These are phyloP conservation scores for Macrosteles quadrilineatus DNA, from an alignment of 1,140 invertebrate species.

Conservation along the genomic window DNA sequence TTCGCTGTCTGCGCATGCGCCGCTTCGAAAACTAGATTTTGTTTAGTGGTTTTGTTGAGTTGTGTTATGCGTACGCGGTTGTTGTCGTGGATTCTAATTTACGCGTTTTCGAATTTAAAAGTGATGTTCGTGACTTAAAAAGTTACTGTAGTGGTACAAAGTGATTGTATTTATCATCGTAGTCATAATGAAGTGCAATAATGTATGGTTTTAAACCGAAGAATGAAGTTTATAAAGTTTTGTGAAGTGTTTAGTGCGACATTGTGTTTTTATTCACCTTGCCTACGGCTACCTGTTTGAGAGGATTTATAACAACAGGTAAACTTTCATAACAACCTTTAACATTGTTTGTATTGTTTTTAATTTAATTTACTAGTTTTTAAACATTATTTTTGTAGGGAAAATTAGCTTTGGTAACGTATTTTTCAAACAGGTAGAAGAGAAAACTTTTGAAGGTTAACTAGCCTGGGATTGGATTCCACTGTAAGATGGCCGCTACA, in stretches of 20 bases:
- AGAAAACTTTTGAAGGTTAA: slow-evolving; percentile 24
- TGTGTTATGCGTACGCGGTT: slow-evolving; percentile 21
- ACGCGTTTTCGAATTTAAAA: neutral
- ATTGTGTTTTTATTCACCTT: slow-evolving; percentile 33
- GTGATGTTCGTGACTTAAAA: neutral
- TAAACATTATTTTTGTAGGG: neutral
- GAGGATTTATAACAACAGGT: slow-evolving; percentile 30
- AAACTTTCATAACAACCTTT: slow-evolving; percentile 1
- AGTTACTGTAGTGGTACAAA: slow-evolving; percentile 3
- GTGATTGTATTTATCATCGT: neutral
- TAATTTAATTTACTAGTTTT: neutral
- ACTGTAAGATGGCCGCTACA: slow-evolving; percentile 23
- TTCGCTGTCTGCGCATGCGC: slow-evolving; percentile 9
- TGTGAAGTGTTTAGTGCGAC: slow-evolving; percentile 32
- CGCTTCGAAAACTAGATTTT: slow-evolving; percentile 25
- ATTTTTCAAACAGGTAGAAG: neutral
- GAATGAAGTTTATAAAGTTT: slow-evolving; percentile 33
- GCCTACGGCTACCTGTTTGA: slow-evolving; percentile 34
- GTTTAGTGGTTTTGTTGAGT: slow-evolving; percentile 26
- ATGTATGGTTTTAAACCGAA: neutral
- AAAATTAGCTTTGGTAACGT: neutral
- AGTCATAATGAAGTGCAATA: slow-evolving; percentile 22
- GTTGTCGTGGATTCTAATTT: slow-evolving; percentile 3
- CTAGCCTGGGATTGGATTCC: slow-evolving; percentile 14
- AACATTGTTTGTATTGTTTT: neutral